These are phyloP conservation scores for Eira barbara DNA, from an alignment of 2,113 vertebrate genomes.

Conservation along the genomic window DNA sequence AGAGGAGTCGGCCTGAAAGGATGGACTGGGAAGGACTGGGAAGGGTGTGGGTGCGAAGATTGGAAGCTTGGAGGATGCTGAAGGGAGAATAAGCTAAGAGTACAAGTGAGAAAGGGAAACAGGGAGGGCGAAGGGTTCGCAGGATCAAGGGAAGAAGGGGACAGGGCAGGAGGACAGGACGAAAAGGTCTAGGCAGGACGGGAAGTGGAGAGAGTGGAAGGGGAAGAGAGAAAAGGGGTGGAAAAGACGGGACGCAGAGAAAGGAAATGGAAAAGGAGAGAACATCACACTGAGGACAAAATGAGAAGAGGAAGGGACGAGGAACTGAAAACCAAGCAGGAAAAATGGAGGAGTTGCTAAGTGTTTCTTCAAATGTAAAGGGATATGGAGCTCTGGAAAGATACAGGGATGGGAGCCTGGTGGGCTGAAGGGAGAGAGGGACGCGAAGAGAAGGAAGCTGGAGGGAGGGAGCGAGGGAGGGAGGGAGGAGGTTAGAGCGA, in stretches of 20 bases:
- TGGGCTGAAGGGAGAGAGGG: not conserved
- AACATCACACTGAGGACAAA: not conserved
- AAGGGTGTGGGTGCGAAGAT: no score
- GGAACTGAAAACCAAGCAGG: not conserved
- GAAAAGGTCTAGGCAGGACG: not conserved
- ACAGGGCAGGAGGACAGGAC: not conserved
- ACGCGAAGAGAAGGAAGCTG: not conserved
- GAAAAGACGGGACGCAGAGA: not conserved
- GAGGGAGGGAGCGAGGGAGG: not conserved
- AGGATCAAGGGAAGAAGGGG: not conserved
- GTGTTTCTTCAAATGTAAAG: conserved; percentile 36
- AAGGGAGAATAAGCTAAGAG: not conserved
- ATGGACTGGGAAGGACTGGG: no score
- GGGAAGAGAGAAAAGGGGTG: not conserved
- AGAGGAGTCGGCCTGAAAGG: not conserved
- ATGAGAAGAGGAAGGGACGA: not conserved
- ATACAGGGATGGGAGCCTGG: not conserved
- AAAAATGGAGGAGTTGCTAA: conserved; percentile 67
- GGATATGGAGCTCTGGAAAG: not conserved
- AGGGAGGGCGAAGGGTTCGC: not conserved
- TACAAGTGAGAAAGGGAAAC: not conserved
- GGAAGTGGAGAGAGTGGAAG: not conserved
- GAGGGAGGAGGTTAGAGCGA: not conserved
- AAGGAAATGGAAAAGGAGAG: not conserved
- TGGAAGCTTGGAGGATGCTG: not conserved